phyloP scores from a whole-genome alignment of 2,113 vertebrate species.

The Gyps fulvus region DNA sequence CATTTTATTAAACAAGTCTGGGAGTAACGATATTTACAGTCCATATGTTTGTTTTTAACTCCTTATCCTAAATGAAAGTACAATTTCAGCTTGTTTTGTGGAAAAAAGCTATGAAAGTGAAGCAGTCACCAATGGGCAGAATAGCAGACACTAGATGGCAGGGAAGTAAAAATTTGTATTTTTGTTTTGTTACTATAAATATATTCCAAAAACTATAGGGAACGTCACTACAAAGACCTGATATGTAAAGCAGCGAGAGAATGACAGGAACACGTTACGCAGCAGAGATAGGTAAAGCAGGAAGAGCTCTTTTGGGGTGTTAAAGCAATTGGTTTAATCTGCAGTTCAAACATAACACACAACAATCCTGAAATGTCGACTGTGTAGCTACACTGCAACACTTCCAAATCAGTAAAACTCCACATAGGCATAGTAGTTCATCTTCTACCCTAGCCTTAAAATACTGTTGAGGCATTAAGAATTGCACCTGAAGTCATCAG shows the following conservation, averaged over 20 bases:
- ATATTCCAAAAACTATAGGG: not conserved
- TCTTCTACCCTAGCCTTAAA: not conserved
- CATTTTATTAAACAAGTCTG: not conserved
- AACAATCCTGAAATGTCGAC: not conserved
- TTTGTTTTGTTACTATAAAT: not conserved
- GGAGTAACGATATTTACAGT: not conserved
- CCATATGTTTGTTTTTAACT: not conserved
- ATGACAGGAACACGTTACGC: rapidly evolving
- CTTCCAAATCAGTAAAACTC: not conserved
- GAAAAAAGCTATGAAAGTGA: not conserved
- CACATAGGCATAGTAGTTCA: not conserved
- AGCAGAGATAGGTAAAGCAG: not conserved
- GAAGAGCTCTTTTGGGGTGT: not conserved
- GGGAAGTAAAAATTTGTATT: not conserved
- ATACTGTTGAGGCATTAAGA: not conserved
- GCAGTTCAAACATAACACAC: not conserved
- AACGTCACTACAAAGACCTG: not conserved
- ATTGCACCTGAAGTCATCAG: not conserved
- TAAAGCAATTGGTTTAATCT: not conserved
- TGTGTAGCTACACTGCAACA: not conserved
- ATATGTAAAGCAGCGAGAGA: not conserved
- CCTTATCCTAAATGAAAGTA: not conserved
- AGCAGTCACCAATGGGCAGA: not conserved
- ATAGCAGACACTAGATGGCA: not conserved
- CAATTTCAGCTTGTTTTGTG: not conserved